Conservation (phyloP, 2,797 vertebrate genomes). For the Scarus forsteni region DNA sequence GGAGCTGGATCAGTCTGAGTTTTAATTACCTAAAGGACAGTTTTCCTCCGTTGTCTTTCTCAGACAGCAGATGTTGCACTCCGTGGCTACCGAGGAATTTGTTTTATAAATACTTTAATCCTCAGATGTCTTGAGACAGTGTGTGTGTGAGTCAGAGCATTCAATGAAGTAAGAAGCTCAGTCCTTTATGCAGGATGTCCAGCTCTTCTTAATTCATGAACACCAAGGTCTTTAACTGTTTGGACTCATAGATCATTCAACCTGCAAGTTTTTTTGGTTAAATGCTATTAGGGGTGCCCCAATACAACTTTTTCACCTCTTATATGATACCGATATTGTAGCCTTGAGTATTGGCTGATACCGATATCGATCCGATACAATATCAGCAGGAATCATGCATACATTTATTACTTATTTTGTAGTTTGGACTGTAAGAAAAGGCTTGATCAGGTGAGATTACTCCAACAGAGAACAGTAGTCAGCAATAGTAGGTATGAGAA, state of each 20-base stretch:
- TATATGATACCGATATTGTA: too few relatives aligned
- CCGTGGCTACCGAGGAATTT: conserved; percentile 59
- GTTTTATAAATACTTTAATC: conserved; percentile 64
- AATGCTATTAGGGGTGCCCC: too few relatives aligned
- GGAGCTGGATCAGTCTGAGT: conserved; percentile 47
- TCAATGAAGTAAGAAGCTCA: conserved; percentile 10
- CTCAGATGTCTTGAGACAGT: conserved; percentile 35
- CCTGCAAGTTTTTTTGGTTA: neutral
- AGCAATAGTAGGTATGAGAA: too few relatives aligned
- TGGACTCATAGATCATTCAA: neutral
- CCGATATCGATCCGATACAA: too few relatives aligned
- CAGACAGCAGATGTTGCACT: conserved; percentile 66
- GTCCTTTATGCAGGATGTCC: neutral
- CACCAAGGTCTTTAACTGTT: neutral
- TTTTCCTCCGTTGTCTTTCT: conserved; percentile 22
- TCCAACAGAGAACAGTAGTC: too few relatives aligned
- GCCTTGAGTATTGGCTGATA: too few relatives aligned
- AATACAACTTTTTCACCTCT: too few relatives aligned
- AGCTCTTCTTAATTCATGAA: neutral
- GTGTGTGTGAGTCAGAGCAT: neutral
- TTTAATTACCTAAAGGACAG: conserved; percentile 46
- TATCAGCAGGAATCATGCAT: too few relatives aligned
- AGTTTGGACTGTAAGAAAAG: too few relatives aligned
- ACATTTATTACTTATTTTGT: too few relatives aligned
- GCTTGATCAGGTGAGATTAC: too few relatives aligned